These are phyloP conservation scores for Selene dorsalis DNA, from an alignment of 2,797 vertebrate species.

Conservation along the genomic window DNA sequence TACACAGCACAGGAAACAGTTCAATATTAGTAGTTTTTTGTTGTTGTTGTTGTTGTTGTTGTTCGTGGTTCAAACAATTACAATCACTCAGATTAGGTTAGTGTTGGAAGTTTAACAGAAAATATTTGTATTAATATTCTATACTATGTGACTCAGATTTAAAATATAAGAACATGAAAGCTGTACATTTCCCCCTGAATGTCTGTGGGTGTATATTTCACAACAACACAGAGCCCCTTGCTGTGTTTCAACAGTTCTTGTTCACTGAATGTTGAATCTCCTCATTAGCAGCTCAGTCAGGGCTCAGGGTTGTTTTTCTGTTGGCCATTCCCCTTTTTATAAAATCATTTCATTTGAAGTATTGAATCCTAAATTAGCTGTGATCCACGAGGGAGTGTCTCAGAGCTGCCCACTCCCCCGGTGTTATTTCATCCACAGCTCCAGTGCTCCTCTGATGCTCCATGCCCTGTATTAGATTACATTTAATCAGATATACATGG, in stretches of 20 bases:
- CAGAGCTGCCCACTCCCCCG: constrained; percentile 18
- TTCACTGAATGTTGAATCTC: not conserved
- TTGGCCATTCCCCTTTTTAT: constrained; percentile 34
- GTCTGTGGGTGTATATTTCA: no score
- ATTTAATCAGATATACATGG: constrained; percentile 52
- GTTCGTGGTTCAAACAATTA: no score
- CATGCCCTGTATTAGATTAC: constrained; percentile 50
- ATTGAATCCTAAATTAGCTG: constrained; percentile 34
- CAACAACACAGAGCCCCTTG: no score
- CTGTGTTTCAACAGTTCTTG: constrained; percentile 2
- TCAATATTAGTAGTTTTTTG: no score
- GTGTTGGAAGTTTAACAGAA: no score
- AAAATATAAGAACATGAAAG: no score
- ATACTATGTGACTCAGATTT: no score
- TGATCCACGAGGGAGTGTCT: constrained; percentile 26
- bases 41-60: no score
- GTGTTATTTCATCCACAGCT: constrained; percentile 51
- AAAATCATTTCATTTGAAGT: constrained; percentile 27
- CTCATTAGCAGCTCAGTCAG: not conserved
- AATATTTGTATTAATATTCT: no score
- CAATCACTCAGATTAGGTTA: no score
- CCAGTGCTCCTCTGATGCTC: constrained; percentile 35
- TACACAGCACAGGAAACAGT: no score
- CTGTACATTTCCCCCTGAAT: no score
- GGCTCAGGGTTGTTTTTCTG: not conserved